A percentile compares a stretch with the other conserved stretches of the same genome.
Evolutionary conservation across 2,113 vertebrate species (phyloP).

Genomic region (Corydoras sp.): DNA sequence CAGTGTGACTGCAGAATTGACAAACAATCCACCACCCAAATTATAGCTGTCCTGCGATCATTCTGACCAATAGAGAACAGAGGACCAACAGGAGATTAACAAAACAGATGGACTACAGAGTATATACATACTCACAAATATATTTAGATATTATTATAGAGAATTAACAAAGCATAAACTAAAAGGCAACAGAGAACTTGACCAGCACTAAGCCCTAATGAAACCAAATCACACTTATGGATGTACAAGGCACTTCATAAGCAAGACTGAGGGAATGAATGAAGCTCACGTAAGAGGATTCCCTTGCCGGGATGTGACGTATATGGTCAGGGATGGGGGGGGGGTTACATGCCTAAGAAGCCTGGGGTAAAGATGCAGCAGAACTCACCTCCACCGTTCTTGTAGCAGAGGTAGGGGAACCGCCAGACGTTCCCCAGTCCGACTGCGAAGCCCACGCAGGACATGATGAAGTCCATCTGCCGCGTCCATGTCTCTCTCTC

Average conservation of each 20-base stretch:
- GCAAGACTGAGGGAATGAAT: conserved; percentile 2
- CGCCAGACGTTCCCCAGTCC: conserved; percentile 59
- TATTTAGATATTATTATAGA: too few species aligned
- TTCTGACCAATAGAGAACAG: too few species aligned
- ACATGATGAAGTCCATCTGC: conserved; percentile 63
- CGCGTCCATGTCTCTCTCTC: conserved; percentile 61
- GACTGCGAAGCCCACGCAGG: conserved; percentile 58
- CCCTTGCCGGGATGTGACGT: conserved; percentile 10
- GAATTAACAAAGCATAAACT: too few species aligned
- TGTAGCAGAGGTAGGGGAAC: conserved; percentile 60
- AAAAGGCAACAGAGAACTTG: too few species aligned
- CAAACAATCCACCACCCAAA: too few species aligned
- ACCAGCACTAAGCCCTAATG: too few species aligned
- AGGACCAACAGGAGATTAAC: too few species aligned
- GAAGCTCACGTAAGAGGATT: conserved; percentile 23
- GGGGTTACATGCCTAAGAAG: background rate
- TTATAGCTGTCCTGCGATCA: too few species aligned
- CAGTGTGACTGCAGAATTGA: too few species aligned
- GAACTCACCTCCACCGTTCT: conserved; percentile 59
- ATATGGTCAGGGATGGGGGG: background rate
- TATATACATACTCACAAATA: too few species aligned
- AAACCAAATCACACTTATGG: background rate
- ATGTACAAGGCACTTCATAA: background rate
- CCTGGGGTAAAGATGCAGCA: background rate
- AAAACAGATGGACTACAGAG: too few species aligned